phyloP scores from a whole-genome alignment of 2,888 invertebrate genomes.

The Eristalis intricaria region DNA sequence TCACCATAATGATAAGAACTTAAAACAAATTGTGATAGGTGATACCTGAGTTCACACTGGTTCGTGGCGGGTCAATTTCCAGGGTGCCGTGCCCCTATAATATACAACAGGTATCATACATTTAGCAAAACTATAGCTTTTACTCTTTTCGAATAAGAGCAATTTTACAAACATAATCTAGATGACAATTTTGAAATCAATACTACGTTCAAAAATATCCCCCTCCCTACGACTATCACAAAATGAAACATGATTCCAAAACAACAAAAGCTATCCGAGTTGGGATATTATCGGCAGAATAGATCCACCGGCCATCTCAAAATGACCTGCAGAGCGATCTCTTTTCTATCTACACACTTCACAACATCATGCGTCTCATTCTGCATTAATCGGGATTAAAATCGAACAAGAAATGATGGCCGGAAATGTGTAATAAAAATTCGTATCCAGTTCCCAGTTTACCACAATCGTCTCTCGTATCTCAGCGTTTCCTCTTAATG shows the following conservation, averaged over 20 bases:
- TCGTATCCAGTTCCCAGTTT: constrained; percentile 67
- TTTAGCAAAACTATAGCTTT: too few relatives aligned
- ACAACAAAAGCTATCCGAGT: not conserved
- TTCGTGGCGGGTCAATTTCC: too few relatives aligned
- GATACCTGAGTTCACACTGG: too few relatives aligned
- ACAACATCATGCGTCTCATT: constrained; percentile 37
- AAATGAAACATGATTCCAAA: not conserved
- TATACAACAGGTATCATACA: too few relatives aligned
- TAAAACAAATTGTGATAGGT: too few relatives aligned
- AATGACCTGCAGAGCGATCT: not conserved
- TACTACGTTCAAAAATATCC: not conserved
- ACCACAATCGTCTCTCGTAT: constrained; percentile 56
- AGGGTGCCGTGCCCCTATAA: too few relatives aligned
- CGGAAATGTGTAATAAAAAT: constrained; percentile 74
- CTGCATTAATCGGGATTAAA: constrained; percentile 48
- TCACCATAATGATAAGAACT: too few relatives aligned
- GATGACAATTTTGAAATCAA: too few relatives aligned
- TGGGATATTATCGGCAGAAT: not conserved
- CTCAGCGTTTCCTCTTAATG: constrained; percentile 29
- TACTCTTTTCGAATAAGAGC: too few relatives aligned
- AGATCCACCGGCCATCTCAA: not conserved
- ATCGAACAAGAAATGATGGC: constrained; percentile 70
- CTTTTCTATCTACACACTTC: not conserved
- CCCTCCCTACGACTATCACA: not conserved
- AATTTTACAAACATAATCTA: too few relatives aligned